Base-by-base conservation (phyloP, 1,140 invertebrate species). In the Oscheius sp. region DNA sequence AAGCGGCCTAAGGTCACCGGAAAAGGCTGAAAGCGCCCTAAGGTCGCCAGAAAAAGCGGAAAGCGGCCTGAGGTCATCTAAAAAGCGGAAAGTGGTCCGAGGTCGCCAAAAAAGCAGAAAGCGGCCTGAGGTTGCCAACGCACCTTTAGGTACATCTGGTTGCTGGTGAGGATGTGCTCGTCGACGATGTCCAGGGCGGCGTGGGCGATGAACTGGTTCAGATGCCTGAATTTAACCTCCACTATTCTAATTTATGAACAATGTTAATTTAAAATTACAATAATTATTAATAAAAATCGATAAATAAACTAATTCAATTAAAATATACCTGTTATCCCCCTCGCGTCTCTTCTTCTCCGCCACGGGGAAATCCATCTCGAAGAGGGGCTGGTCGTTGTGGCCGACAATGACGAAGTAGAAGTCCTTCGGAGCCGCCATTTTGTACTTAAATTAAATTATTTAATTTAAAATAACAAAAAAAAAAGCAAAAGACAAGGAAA, bases 351-450 rank as follows among this genome's bases (percentile, higher is more conserved):
- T 94, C 84, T 93, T 92, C 71, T 89, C 92, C 13, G 90, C 72
- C 66, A 92, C 91, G 46, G 90, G 90, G 82, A 95, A 95, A 87
- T 98, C 95, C 87, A 95, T 93, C 88, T 99, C 96, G 87, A 95
- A 99, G 69, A 99, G 88, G 34, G 96, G 95, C 87, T 97, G 97
- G 86, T 99, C 96, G 68, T 91, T 90, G 83, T 96, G 94, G 0
- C 95, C 95, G 29, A 99, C 93, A 79, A 99, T 97, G 4, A 94
- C 94, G 87, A 99, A 98, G 87, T 98, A 99, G 86, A 95, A 97
- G 84, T 90, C 93, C 18, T 84, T 84, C 28, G 78, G 32, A n/a
- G 46, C 49, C 45, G 55, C 36, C 29, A 63, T 31, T 38, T 68
- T n/a, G n/a, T n/a, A n/a, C n/a, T n/a, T n/a, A n/a, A n/a, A n/a